These are phyloP conservation scores for Hydroisotoma schaefferi DNA, from an alignment of 2,888 invertebrate species.

Conservation along the genomic window DNA sequence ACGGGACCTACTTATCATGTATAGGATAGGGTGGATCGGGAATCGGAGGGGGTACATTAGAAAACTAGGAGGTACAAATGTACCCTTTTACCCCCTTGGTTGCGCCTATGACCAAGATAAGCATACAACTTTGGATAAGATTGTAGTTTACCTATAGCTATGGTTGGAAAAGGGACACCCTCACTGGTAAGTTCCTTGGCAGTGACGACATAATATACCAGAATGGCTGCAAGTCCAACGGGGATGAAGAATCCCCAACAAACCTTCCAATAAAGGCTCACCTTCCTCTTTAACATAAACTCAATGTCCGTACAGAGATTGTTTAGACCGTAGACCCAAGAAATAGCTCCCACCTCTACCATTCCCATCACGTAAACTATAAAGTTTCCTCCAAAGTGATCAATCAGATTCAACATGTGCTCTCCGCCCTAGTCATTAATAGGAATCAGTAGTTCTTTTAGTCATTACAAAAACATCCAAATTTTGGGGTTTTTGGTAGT, in stretches of 20 bases:
- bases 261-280: slow-evolving; percentile 69
- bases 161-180: slow-evolving; percentile 1
- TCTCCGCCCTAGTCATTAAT: slow-evolving; percentile 67
- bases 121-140: too few species aligned
- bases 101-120: too few species aligned
- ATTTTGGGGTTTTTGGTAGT: too few species aligned
- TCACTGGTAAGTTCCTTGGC: slow-evolving; percentile 60
- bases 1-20: too few species aligned
- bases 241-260: slow-evolving; percentile 75
- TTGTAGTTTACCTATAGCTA: slow-evolving; percentile 18
- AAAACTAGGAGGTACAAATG: too few species aligned
- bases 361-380: slow-evolving; percentile 55
- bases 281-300: slow-evolving; percentile 60
- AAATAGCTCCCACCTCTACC: slow-evolving; percentile 18
- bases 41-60: too few species aligned
- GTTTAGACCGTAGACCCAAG: slow-evolving; percentile 56
- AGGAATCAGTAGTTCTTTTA: too few species aligned
- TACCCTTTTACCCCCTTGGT: too few species aligned
- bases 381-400: slow-evolving; percentile 62
- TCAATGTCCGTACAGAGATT: slow-evolving; percentile 69
- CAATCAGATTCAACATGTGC: slow-evolving; percentile 60
- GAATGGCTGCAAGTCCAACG: slow-evolving; percentile 64
- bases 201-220: slow-evolving; percentile 65
- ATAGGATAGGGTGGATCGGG: too few species aligned
- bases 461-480: too few species aligned